Evolutionary conservation across 2,113 vertebrate genomes (phyloP), one percentile per base, ranked within the genome.

Genomic region (Labrus mixtus): DNA sequence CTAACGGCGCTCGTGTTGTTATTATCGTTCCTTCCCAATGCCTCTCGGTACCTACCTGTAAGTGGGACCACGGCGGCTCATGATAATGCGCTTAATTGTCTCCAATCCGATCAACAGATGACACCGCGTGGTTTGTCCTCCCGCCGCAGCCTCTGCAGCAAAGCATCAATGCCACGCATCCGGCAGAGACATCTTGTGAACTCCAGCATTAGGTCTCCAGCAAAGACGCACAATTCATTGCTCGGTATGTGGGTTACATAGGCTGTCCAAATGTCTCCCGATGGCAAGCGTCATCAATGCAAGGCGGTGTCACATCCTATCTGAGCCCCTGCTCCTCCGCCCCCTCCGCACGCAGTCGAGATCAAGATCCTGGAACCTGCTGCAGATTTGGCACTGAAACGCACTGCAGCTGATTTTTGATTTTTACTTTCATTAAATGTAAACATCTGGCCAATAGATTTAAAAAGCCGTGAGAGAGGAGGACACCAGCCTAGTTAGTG

Each of bases 91-190:
- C 86, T 78, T 66, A 78, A 84, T 61, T 67, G 68, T 81, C 63
- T 90, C 83, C 82, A 56, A 87, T 88, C 85, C 83, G 67, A 87
- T 92, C 85, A 89, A 89, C 90, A 91, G 88, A 90, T 89, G 86
- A 55, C 20, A 64, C 16, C 22, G 70, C 60, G 79, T 64, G 46
- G 45, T 23, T 15, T 3, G 70, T 83, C 57, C 81, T 83, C 76
- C 41, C 8, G 73, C 74, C 60, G 88, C 79, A 29, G 82, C 16
- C 6, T 60, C 77, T 37, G 67, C 70, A 41, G 46, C 22, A 19
- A 37, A 55, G 57, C 80, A 9, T 54, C 9, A 70, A 29, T 2
- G 76, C 57, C 71, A 22, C 78, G 10, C 61, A 5, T 75, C 39
- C 66, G 22, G 66, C 46, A 51, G 19, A 58, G 59, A 73, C 90